A percentile compares a stretch with the other conserved stretches of the same genome.
Evolutionary conservation across 2,888 invertebrate species (phyloP).

Genomic region (Autographa gamma): DNA sequence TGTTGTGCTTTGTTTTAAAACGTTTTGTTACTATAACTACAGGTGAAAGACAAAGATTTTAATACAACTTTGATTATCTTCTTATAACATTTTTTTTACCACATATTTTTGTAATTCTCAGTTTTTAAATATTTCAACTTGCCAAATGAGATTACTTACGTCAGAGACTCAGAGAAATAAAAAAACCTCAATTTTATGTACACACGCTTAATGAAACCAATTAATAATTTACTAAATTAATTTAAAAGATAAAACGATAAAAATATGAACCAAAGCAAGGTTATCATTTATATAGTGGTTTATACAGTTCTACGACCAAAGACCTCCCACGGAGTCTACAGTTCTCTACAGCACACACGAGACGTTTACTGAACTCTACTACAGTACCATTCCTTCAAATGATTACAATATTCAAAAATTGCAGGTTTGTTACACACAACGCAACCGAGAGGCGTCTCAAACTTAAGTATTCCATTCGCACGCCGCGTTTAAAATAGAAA

Average conservation of each 20-base stretch:
- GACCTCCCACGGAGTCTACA: neutral
- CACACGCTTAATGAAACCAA: neutral
- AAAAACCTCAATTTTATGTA: neutral
- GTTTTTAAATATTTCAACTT: too few species aligned
- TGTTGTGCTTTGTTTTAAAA: too few species aligned
- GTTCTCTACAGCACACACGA: neutral
- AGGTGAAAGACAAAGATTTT: too few species aligned
- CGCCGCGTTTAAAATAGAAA: slow-evolving; percentile 88
- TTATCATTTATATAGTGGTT: neutral
- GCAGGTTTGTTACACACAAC: slow-evolving; percentile 34
- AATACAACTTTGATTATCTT: too few species aligned
- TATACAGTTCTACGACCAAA: neutral
- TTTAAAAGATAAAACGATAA: neutral
- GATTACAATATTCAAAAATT: slow-evolving; percentile 43
- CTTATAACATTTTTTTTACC: too few species aligned
- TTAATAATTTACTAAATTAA: neutral
- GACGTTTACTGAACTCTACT: slow-evolving; percentile 2
- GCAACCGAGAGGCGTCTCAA: slow-evolving; percentile 57
- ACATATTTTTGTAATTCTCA: too few species aligned
- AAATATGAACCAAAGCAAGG: neutral
- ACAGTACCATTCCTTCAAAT: slow-evolving; percentile 20
- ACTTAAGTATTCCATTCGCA: slow-evolving; percentile 87
- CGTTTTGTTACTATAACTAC: too few species aligned
- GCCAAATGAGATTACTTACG: too few species aligned
- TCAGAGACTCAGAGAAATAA: neutral